Percentiles rank a stretch among this genome's conserved stretches.
Evolutionary conservation across 92 coral and sea anemone species (phyloP).

Genomic region (Zoanthus solanderi): DNA sequence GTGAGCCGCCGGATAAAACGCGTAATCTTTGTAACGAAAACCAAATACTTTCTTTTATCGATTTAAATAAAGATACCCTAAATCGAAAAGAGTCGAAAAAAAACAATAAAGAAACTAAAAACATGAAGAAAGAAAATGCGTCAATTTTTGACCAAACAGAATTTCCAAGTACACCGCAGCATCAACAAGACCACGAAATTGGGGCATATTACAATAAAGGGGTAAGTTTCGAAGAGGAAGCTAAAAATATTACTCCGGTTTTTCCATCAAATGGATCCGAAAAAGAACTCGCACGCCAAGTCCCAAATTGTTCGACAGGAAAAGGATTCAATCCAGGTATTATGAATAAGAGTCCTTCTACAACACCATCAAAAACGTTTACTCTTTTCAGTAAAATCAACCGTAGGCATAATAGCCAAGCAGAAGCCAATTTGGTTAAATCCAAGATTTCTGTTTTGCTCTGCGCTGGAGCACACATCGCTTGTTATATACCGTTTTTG

Average conservation of each 20-base stretch:
- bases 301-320: neutral
- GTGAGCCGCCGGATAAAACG: neutral
- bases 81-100: neutral
- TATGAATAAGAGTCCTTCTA: neutral
- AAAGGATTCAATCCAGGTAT: neutral
- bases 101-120: neutral
- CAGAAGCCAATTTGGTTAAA: constrained; percentile 14
- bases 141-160: neutral
- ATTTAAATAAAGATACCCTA: neutral
- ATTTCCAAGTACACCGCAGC: neutral
- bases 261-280: neutral
- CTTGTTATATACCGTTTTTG: constrained; percentile 11
- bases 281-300: neutral
- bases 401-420: constrained; percentile 13
- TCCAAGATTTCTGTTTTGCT: constrained; percentile 10
- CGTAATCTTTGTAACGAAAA: neutral
- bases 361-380: neutral
- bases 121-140: neutral
- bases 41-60: neutral
- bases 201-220: neutral
- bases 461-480: constrained; percentile 3
- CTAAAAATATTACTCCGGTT: neutral
- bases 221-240: constrained; percentile 2
- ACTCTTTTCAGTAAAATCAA: neutral
- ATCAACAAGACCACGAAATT: neutral